Evolutionary conservation across 30 jellyfish, hydroid and myxozoan species (phyloP), one percentile per base, ranked within the genome.

Genomic region (Morbakka virulenta): DNA sequence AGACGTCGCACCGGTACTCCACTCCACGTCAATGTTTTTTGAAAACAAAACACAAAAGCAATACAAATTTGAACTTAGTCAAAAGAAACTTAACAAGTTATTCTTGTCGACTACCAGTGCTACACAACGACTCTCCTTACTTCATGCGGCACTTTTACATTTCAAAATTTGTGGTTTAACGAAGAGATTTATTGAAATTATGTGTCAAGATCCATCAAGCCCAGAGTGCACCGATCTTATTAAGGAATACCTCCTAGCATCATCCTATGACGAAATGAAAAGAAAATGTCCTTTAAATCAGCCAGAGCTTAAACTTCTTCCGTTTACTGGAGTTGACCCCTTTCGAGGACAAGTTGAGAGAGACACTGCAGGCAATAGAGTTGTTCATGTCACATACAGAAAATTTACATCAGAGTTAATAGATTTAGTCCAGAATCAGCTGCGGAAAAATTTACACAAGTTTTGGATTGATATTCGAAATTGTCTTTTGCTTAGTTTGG

Each of bases 121-220:
- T 1, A 3, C 87, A 0, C 77, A 89, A 3, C 63, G 97, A 35
- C 13, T 89, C 20, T 93, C 97, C 34, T 47, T 89, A 3, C 75
- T 89, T 12, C 97, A 89, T 64, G 65, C 89, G 11, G 93, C 94
- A 23, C 36, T 89, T 53, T 76, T 77, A n/a, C 97, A 89, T 48
- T 53, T 89, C 24, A 83, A 83, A 82, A 91, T 82, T n/a, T 28
- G 76, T 1, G 17, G 64, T 4, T 70, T 89, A 32, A 49, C 73
- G n/a, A 71, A 73, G 67, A 89, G 73, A 53, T 34, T 89, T 29
- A 64, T 89, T 24, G 97, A 82, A 52, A 70, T 95, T 32, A 63
- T 83, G 11, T 89, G 95, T 80, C 89, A 79, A 51, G 97, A 89
- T 48, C 97, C 97, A 12, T 93, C 97, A 14, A 89, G 77, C 73